Evolutionary conservation across 1,140 invertebrate species (phyloP).

Genomic region (Pseudachorutes palmiensis): DNA sequence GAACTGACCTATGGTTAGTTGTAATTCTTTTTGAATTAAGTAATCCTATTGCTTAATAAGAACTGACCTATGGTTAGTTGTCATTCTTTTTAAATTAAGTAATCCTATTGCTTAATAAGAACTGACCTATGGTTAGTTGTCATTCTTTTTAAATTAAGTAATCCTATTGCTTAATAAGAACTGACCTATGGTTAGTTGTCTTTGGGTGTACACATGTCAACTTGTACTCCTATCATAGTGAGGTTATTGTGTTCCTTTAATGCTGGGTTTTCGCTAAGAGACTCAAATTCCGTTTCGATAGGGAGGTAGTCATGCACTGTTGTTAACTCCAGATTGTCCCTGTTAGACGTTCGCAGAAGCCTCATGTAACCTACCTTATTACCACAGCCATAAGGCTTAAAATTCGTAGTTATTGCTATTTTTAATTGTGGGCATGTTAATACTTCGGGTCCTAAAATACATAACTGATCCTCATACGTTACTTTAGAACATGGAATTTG

Average conservation of each 20-base stretch:
- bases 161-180: no score
- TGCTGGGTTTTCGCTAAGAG: not conserved
- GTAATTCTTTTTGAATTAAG: no score
- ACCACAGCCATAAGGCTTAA: not conserved
- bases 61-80: no score
- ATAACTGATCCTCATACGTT: not conserved
- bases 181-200: no score
- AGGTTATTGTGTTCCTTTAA: not conserved
- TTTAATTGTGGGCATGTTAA: not conserved
- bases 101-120: no score
- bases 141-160: no score
- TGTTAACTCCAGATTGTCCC: not conserved
- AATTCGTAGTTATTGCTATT: not conserved
- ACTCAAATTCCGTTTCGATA: not conserved
- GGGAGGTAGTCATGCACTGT: not conserved
- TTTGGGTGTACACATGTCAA: not conserved
- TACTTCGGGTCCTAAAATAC: not conserved
- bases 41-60: no score
- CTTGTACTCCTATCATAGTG: not conserved
- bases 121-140: no score
- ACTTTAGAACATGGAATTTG: not conserved
- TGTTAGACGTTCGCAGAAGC: not conserved
- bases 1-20: no score
- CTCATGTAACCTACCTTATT: not conserved
- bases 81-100: no score